Base-by-base conservation (phyloP, 2,888 invertebrate species). In the Taenaris catops region DNA sequence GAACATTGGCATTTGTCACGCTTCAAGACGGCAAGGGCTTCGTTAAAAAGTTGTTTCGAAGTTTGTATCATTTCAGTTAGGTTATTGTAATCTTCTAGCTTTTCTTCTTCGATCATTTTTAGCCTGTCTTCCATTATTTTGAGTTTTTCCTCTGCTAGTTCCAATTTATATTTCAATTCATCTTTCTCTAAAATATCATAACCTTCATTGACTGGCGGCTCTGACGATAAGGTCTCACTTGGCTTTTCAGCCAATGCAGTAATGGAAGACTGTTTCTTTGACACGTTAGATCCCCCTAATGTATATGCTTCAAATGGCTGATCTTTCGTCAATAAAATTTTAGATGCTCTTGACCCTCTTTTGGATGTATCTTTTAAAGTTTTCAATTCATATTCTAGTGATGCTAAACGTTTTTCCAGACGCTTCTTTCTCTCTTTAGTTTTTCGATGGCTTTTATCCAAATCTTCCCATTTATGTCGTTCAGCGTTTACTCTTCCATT, bases 121-220 rank as follows among this genome's bases (percentile, higher is more conserved):
- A 92, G 59, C 57, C 90, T 87, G 21, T 90, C 89, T 56, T 90
- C 89, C 58, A 92, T 69, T 8, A 91, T 89, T 58, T 91, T 89
- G 21, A 91, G 78, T 51, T 90, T 91, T 63, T 93, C 92, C 52
- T 92, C 89, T 0, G 91, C 86, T 34, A 93, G 63, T 56, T 91
- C 91, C 33, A 92, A 59, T 53, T 74, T 86, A 46, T 62, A 84
- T 57, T 69, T 79, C 4, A 86, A 51, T 34, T 76, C 81, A 12
- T 83, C 83, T 54, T 66, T 76, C 26, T 81, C 81, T 3, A 79
- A 46, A 23, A 36, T 34, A n/a, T 76, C 78, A 10, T 60, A 57
- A 11, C 37, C 55, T 14, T 73, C 73, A 1, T 48, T 47, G 8
- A 51, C 46, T 20, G 62, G 63, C 4, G 66, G 58, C 10, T 75